Evolutionary conservation across 2,113 vertebrate genomes (phyloP).

Genomic region (Collichthys lucidus): DNA sequence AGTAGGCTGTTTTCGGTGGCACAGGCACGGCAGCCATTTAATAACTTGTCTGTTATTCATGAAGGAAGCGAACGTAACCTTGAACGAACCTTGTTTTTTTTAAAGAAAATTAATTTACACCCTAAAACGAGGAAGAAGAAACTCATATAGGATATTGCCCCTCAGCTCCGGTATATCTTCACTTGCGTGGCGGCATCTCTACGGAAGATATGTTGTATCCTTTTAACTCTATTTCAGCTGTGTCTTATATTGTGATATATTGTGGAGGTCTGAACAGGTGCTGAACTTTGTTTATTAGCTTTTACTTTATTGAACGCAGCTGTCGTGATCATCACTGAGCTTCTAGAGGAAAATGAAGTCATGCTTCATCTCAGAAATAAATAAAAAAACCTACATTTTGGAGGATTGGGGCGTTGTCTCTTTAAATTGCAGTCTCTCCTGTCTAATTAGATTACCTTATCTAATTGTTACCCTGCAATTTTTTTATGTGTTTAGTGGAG

Average conservation of each 20-base stretch:
- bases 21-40: slow-evolving; percentile 50
- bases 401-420: neutral
- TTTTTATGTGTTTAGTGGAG: slow-evolving; percentile 11
- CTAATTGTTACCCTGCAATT: slow-evolving; percentile 10
- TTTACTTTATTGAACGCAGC: neutral
- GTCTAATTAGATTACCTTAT: slow-evolving; percentile 34
- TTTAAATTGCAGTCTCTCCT: neutral
- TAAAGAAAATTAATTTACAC: slow-evolving; percentile 56
- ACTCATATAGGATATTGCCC: slow-evolving; percentile 21
- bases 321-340: neutral
- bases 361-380: neutral
- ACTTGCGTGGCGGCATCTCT: slow-evolving; percentile 18
- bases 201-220: neutral
- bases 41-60: slow-evolving; percentile 69
- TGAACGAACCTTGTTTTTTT: slow-evolving; percentile 59
- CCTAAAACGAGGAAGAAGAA: slow-evolving; percentile 39
- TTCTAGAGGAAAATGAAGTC: neutral
- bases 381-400: neutral
- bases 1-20: slow-evolving; percentile 52
- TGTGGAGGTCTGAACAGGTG: neutral
- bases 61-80: slow-evolving; percentile 56
- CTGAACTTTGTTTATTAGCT: neutral
- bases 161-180: slow-evolving; percentile 3
- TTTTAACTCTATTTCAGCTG: slow-evolving; percentile 8
- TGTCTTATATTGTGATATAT: neutral